Evolutionary conservation across 2,888 invertebrate genomes (phyloP).

Genomic region (Myopa tessellatipennis): DNA sequence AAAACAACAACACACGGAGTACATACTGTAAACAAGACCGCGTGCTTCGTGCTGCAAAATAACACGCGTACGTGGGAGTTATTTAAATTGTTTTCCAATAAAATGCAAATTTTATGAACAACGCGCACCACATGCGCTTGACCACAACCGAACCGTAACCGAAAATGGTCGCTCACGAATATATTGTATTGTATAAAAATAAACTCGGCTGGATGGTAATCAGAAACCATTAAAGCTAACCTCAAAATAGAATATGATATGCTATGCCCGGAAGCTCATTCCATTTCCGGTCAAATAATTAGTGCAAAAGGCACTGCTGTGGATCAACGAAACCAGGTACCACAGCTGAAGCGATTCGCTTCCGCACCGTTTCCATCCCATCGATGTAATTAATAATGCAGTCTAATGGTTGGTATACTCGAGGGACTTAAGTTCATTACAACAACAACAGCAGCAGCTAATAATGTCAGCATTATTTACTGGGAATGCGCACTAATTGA

Average conservation of each 20-base stretch:
- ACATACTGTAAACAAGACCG: background rate
- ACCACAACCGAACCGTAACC: slow-evolving; percentile 29
- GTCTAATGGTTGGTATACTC: background rate
- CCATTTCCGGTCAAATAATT: slow-evolving; percentile 22
- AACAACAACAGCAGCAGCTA: background rate
- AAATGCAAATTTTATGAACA: slow-evolving; percentile 25
- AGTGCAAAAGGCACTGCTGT: background rate
- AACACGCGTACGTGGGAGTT: slow-evolving; percentile 10
- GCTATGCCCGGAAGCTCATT: slow-evolving; percentile 16
- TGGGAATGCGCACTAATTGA: slow-evolving; percentile 30
- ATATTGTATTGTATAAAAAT: slow-evolving; percentile 5
- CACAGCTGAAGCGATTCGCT: background rate
- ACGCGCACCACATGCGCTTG: background rate
- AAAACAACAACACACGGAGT: too few relatives aligned
- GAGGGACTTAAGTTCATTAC: background rate
- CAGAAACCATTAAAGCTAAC: slow-evolving; percentile 26
- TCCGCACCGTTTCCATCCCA: background rate
- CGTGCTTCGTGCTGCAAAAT: background rate
- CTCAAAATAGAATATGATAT: slow-evolving; percentile 16
- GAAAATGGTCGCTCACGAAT: slow-evolving; percentile 14
- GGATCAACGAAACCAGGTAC: background rate
- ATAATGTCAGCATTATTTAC: slow-evolving; percentile 16
- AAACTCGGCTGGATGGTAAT: slow-evolving; percentile 11
- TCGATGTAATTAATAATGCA: slow-evolving; percentile 9
- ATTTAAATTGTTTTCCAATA: slow-evolving; percentile 33